These are phyloP conservation scores for Calameuta idolon DNA, from an alignment of 2,888 invertebrate species.

Conservation along the genomic window DNA sequence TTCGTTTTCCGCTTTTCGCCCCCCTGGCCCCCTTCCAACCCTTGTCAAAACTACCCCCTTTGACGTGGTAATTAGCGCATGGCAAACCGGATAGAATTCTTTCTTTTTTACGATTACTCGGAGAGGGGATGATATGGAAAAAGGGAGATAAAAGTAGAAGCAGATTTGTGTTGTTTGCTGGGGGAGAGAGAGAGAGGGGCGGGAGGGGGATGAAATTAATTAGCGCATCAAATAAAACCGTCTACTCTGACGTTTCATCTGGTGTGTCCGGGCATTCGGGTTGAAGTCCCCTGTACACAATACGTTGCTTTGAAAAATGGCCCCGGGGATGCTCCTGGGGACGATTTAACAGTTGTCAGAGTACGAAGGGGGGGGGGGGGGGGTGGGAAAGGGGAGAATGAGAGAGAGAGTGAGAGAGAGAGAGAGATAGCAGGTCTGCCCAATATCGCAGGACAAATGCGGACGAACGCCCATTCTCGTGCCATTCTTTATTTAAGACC, in stretches of 20 bases:
- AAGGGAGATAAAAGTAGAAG: not conserved
- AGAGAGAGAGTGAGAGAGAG: conserved; percentile 14
- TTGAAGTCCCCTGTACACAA: not conserved
- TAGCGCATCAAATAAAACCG: not conserved
- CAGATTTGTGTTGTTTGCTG: not conserved
- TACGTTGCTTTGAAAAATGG: conserved; percentile 11
- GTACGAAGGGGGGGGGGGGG: conserved; percentile 5
- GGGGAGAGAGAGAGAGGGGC: fast-evolving
- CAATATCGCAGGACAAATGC: conserved; percentile 14
- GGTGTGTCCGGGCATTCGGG: not conserved
- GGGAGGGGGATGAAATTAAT: not conserved
- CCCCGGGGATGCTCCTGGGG: not conserved
- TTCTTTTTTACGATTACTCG: not conserved
- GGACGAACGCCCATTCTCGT: conserved; percentile 6
- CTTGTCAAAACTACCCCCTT: not conserved
- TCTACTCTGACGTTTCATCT: conserved; percentile 1
- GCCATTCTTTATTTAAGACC: conserved; percentile 19
- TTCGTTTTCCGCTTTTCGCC: not conserved
- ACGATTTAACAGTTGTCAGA: conserved; percentile 11
- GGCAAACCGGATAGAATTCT: not conserved
- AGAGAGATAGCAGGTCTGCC: conserved; percentile 13
- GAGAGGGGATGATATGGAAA: not conserved
- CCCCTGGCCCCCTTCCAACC: no score
- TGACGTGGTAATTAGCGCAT: not conserved
- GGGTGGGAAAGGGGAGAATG: not conserved